phyloP scores from a whole-genome alignment of 2,113 vertebrate species.

The Todiramphus chloris region DNA sequence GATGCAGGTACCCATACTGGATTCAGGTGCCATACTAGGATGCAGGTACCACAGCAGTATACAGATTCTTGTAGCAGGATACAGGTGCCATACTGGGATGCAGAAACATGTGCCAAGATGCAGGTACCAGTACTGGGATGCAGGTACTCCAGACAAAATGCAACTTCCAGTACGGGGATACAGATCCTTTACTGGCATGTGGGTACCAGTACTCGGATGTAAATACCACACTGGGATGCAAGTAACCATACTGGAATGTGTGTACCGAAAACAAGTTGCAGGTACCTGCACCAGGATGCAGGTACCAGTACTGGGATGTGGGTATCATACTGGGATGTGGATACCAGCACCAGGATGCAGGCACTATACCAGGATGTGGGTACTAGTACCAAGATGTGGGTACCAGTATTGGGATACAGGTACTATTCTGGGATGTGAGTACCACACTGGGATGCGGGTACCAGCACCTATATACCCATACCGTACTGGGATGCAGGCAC shows the following conservation, averaged over 20 bases:
- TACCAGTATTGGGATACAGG: background rate
- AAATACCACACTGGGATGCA: background rate
- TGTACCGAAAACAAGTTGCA: too few relatives aligned
- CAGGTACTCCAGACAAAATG: background rate
- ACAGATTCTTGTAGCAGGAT: background rate
- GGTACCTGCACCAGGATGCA: background rate
- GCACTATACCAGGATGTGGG: fast-evolving
- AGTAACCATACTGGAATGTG: background rate
- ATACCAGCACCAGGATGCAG: fast-evolving
- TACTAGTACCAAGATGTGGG: background rate
- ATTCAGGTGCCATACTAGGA: background rate
- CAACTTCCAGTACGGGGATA: too few relatives aligned
- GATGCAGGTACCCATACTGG: too few relatives aligned
- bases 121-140: background rate
- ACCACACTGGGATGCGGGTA: background rate
- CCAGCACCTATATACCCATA: background rate
- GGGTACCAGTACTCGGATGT: background rate
- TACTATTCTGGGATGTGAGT: background rate
- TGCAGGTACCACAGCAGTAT: background rate
- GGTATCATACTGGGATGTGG: background rate
- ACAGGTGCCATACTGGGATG: background rate
- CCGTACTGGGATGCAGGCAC: background rate
- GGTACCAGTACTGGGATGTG: fast-evolving
- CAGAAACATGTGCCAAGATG: fast-evolving
- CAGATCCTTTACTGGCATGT: background rate